Evolutionary conservation across 2,797 vertebrate genomes (phyloP), one percentile per base, ranked within the genome.

Genomic region (Benthosema pterotum): DNA sequence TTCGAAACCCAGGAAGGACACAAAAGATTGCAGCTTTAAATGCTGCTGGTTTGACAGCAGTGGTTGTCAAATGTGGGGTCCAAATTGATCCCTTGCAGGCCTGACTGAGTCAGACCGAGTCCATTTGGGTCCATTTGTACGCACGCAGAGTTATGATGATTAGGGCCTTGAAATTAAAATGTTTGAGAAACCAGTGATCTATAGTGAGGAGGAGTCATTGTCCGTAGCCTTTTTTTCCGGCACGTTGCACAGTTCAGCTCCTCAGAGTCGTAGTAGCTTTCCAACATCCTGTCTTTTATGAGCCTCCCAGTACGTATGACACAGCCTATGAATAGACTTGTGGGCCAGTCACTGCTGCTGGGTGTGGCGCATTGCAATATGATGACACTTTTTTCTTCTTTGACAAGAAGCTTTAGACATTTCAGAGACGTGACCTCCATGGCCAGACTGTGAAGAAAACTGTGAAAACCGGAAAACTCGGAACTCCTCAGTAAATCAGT

Each of bases 321-420:
- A 38, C 32, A 63, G 48, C 28, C 71, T 74, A 54, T 71, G 75
- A 80, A 67, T 74, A 71, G 71, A 68, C 0, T 32, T 57, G 52
- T 65, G 64, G 56, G 49, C 67, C 64, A 71, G 48, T 38, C 32
- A 11, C 32, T 25, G 22, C 22, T 52, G 25, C 60, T 65, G 62
- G 74, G 72, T 65, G 73, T 67, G 73, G 67, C 67, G 47, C 56
- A 53, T 49, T 65, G 52, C 25, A 68, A 71, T 57, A 63, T 28
- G 52, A 67, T 60, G 57, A 53, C 52, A 57, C 62, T 51, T 32
- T 45, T 49, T 43, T 52, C 42, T 38, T 49, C 16, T 46, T 68
- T 47, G n/a, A 78, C 56, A 63, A 53, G 63, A 67, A 54, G 58
- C 48, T 38, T 38, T 17, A 69, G 60, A 77, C 63, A 74, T 80